Percentiles rank a stretch among this genome's conserved stretches.
phyloP scores from a whole-genome alignment of 30 jellyfish, hydroid and myxozoan genomes.

The Aurelia aurita region DNA sequence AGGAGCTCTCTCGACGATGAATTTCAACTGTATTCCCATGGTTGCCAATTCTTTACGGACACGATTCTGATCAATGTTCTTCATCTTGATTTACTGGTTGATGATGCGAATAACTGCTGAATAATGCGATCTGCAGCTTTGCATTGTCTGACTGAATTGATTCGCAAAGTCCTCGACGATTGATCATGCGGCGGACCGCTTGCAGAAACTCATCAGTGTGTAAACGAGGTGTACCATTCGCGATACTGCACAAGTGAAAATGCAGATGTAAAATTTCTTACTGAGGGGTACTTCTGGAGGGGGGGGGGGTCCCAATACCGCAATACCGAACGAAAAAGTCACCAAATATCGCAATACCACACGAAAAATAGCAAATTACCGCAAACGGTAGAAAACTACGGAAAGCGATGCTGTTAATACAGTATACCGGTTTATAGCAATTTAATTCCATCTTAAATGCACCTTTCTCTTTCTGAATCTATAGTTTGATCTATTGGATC shows the following conservation, averaged over 20 bases:
- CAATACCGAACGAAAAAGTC: too few species aligned
- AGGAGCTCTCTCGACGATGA: too few species aligned
- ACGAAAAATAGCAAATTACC: too few species aligned
- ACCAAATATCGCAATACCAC: too few species aligned
- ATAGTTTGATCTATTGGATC: too few species aligned
- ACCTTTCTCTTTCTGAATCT: too few species aligned
- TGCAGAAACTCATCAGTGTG: neutral
- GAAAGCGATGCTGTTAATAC: too few species aligned
- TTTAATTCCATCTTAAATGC: too few species aligned
- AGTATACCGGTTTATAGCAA: too few species aligned
- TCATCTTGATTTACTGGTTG: neutral
- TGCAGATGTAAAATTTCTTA: conserved; percentile 14
- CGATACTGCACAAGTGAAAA: conserved; percentile 47
- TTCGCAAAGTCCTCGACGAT: conserved; percentile 31
- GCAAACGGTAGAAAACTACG: too few species aligned
- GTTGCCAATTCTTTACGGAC: neutral
- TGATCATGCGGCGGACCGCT: neutral
- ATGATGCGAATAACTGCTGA: neutral
- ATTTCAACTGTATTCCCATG: neutral
- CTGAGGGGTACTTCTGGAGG: too few species aligned
- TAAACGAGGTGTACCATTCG: conserved; percentile 32
- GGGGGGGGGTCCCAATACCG: too few species aligned
- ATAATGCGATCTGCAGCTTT: neutral
- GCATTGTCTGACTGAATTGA: conserved; percentile 21
- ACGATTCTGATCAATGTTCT: neutral